These are phyloP conservation scores for Saturnia pavonia DNA, from an alignment of 2,888 invertebrate species.

Conservation along the genomic window DNA sequence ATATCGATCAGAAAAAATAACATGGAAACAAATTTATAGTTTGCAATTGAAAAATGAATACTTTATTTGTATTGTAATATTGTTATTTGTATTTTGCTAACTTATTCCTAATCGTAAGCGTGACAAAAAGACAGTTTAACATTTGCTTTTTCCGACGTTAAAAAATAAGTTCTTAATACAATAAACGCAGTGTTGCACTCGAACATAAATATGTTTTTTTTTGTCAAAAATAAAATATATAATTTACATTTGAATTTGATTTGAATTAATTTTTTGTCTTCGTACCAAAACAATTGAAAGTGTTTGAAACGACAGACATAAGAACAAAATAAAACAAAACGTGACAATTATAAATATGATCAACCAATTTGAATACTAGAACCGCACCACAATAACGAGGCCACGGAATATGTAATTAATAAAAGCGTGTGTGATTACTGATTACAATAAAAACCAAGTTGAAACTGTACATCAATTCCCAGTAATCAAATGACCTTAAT, in stretches of 20 bases:
- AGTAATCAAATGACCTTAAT: no score
- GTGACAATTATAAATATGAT: no score
- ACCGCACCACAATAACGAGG: no score
- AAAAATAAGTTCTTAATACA: background rate
- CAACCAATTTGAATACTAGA: no score
- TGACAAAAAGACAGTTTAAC: background rate
- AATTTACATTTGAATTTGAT: background rate
- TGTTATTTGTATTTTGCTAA: background rate
- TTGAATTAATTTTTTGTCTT: no score
- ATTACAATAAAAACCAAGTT: no score
- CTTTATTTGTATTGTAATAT: background rate
- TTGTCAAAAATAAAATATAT: background rate
- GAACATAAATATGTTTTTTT: background rate
- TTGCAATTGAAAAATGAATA: background rate
- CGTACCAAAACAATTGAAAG: background rate
- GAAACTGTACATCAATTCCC: no score
- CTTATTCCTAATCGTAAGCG: background rate
- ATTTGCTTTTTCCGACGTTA: background rate
- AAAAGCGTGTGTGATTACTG: no score
- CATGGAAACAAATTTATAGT: background rate
- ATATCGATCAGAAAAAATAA: background rate
- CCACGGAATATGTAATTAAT: no score
- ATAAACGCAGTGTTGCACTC: background rate
- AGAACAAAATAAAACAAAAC: background rate
- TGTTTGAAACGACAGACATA: background rate